Evolutionary conservation across 2,888 invertebrate species (phyloP).

Genomic region (Syritta pipiens): DNA sequence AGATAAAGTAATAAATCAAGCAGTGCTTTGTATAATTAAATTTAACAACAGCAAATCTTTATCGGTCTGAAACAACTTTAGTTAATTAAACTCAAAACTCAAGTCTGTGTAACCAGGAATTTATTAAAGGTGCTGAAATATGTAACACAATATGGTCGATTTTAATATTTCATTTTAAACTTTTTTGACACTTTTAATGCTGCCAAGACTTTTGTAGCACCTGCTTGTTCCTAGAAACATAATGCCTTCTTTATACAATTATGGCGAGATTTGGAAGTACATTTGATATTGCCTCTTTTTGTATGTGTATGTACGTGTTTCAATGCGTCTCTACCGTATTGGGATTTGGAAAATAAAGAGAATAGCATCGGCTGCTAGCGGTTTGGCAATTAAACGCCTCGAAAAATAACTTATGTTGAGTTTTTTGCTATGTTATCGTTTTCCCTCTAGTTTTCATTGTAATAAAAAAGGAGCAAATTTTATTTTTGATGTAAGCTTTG

Average conservation of each 20-base stretch:
- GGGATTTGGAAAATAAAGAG: too few species aligned
- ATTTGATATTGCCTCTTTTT: slow-evolving; percentile 16
- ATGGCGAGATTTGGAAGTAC: slow-evolving; percentile 7
- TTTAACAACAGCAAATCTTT: slow-evolving; percentile 48
- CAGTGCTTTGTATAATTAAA: slow-evolving; percentile 39
- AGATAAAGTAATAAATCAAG: slow-evolving; percentile 54
- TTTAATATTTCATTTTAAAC: slow-evolving; percentile 59
- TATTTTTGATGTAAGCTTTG: too few species aligned
- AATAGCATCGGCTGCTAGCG: too few species aligned
- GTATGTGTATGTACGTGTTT: too few species aligned
- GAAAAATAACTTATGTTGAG: too few species aligned
- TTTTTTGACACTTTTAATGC: slow-evolving; percentile 36
- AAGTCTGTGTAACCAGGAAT: slow-evolving; percentile 35
- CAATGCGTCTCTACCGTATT: too few species aligned
- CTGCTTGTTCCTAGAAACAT: slow-evolving; percentile 21
- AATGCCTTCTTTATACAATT: slow-evolving; percentile 11
- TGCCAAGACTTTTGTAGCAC: slow-evolving; percentile 9
- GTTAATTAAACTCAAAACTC: slow-evolving; percentile 53
- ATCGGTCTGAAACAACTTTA: slow-evolving; percentile 27
- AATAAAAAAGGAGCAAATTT: too few species aligned
- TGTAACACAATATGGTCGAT: slow-evolving; percentile 51
- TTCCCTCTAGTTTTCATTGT: too few species aligned
- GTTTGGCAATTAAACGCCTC: too few species aligned
- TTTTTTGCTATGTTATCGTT: too few species aligned
- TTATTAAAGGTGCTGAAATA: slow-evolving; percentile 16